These are phyloP conservation scores for Sesia bembeciformis DNA, from an alignment of 2,888 invertebrate genomes.

Conservation along the genomic window DNA sequence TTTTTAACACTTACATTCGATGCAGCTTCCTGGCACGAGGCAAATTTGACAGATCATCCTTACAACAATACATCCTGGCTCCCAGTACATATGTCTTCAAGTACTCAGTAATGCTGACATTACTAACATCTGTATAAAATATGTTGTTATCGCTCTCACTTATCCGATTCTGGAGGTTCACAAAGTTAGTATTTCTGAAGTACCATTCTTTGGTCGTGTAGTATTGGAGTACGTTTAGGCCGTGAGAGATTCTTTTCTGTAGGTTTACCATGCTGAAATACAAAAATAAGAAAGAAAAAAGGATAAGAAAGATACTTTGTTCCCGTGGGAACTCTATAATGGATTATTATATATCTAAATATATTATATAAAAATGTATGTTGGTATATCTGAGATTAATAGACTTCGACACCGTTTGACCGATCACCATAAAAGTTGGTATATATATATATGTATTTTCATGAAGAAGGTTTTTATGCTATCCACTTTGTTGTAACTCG, in stretches of 20 bases:
- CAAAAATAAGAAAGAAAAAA: neutral
- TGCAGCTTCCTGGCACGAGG: constrained; percentile 80
- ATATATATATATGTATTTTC: too few relatives aligned
- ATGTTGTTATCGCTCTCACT: constrained; percentile 72
- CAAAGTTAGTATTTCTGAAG: constrained; percentile 78
- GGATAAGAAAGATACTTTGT: too few relatives aligned
- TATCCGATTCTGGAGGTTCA: constrained; percentile 66
- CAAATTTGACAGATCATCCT: constrained; percentile 85
- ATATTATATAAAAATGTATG: too few relatives aligned
- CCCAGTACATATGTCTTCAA: constrained; percentile 80
- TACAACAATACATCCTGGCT: constrained; percentile 85
- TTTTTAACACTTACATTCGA: constrained; percentile 63
- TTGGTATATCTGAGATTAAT: too few relatives aligned
- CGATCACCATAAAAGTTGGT: too few relatives aligned
- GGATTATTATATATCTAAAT: too few relatives aligned
- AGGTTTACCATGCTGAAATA: constrained; percentile 77
- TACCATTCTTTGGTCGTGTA: constrained; percentile 90
- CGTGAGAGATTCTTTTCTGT: constrained; percentile 77
- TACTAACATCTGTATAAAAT: constrained; percentile 74
- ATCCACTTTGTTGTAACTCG: too few relatives aligned
- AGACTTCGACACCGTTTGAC: too few relatives aligned
- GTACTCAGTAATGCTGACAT: constrained; percentile 50
- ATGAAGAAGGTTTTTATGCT: too few relatives aligned
- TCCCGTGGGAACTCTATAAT: too few relatives aligned
- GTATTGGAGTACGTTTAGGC: constrained; percentile 81